Percentiles rank a stretch among this genome's conserved stretches.
These are phyloP conservation scores for Eumaeus atala DNA, from an alignment of 1,140 invertebrate genomes.

Conservation along the genomic window DNA sequence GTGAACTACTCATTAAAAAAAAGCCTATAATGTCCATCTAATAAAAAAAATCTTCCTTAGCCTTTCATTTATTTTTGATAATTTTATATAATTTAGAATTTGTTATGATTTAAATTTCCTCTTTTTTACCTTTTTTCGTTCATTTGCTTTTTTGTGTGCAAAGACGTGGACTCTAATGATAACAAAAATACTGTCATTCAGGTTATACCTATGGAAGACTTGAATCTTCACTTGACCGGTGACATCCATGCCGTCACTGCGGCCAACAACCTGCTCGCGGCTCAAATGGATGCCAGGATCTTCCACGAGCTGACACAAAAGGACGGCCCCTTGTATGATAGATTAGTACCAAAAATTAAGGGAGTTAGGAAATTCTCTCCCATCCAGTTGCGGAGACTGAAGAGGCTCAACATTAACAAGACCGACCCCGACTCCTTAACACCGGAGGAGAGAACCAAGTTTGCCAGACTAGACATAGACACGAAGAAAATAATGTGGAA, in stretches of 20 bases:
- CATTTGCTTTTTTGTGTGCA: no score
- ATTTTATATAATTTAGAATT: no score
- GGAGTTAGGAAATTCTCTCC: slow-evolving; percentile 84
- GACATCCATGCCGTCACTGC: slow-evolving; percentile 99
- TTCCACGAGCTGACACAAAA: slow-evolving; percentile 96
- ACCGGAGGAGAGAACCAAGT: slow-evolving; percentile 84
- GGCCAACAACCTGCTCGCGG: slow-evolving; percentile 97
- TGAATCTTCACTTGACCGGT: slow-evolving; percentile 98
- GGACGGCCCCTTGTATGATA: slow-evolving; percentile 89
- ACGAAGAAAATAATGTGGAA: slow-evolving; percentile 93
- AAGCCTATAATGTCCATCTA: no score
- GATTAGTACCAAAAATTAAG: slow-evolving; percentile 85
- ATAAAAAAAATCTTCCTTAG: no score
- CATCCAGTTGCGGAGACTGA: slow-evolving; percentile 86
- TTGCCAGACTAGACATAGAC: slow-evolving; percentile 94
- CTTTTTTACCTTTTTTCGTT: no score
- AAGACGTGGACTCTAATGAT: no score
- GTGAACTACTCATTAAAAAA: no score
- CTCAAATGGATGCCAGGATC: slow-evolving; percentile 94
- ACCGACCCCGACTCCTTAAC: slow-evolving; percentile 89
- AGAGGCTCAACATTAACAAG: slow-evolving; percentile 91
- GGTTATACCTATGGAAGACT: slow-evolving; percentile 99
- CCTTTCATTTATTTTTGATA: no score
- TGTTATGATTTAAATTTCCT: no score
- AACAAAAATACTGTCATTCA: slow-evolving; percentile 47